Base-by-base conservation (phyloP, 2,888 invertebrate genomes). In the Acleris cristana region DNA sequence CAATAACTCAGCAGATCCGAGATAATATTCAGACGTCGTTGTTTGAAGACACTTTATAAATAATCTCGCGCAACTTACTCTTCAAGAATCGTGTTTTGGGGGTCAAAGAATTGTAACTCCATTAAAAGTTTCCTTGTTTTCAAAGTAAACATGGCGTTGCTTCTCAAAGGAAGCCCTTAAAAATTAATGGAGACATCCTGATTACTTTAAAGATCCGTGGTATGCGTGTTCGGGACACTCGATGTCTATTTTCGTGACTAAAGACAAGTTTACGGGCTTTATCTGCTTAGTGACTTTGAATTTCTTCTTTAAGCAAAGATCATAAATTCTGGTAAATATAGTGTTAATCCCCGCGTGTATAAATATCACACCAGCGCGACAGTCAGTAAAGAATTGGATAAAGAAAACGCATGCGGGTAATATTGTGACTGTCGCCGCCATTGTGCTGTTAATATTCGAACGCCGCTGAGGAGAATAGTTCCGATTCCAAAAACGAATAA, bases 161-260 rank as follows among this genome's bases (percentile, higher is more conserved):
- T 72, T 80, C 81, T 89, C 89, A 89, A 90, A 90, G 90, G 90
- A 90, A 89, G 88, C 86, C 85, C 86, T 89, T 90, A 89, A 92
- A 91, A 89, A 91, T 90, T 91, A 87, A 92, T 89, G 89, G 87
- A 83, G 84, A 87, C 86, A 88, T 89, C 89, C 89, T 89, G 88
- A 89, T 89, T 87, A 87, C 85, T 84, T 79, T 79, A 79, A 81
- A 82, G 78, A 79, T 78, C 75, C 79, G 76, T 83, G 80, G 79
- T 83, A 79, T 79, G 76, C 77, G 72, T 75, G 79, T 85, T 86
- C 44, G 83, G 77, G 80, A 81, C 77, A 72, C 73, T 66, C 71
- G 75, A 76, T 76, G 78, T 84, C 87, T 90, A 88, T 88, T 87
- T 87, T 72, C 73, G 79, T 79, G 64, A 65, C 68, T 74, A 72